A percentile compares a stretch with the other conserved stretches of the same genome.
These are phyloP conservation scores for Bombus cullumanus DNA, from an alignment of 1,140 invertebrate genomes.

Conservation along the genomic window DNA sequence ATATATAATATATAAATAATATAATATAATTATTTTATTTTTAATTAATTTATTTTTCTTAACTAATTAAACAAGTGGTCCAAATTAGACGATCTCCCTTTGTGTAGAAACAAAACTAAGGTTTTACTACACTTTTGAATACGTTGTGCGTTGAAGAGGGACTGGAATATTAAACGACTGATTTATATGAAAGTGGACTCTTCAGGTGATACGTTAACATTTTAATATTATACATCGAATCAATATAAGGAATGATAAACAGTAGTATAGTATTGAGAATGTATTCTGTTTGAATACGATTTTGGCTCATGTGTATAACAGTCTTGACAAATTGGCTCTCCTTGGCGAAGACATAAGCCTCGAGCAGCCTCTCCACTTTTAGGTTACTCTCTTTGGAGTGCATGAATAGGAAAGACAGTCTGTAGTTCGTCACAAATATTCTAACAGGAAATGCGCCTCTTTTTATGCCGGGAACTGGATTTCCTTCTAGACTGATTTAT, in stretches of 20 bases:
- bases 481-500: neutral
- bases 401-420: conserved; percentile 12
- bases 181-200: neutral
- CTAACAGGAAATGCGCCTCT: neutral
- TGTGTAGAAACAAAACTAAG: neutral
- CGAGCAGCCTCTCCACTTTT: conserved; percentile 5
- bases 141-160: neutral
- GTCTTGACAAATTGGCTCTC: conserved; percentile 5
- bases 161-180: neutral
- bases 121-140: neutral
- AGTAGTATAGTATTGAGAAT: too few relatives aligned
- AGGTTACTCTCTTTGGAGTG: neutral
- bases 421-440: conserved; percentile 8
- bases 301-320: neutral
- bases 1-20: too few relatives aligned
- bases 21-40: too few relatives aligned
- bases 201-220: neutral
- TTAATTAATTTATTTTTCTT: too few relatives aligned
- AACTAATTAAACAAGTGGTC: too few relatives aligned
- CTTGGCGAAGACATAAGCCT: neutral
- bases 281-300: neutral
- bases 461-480: neutral
- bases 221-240: neutral
- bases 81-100: neutral
- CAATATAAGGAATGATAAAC: too few relatives aligned